phyloP scores from a whole-genome alignment of 2,888 invertebrate genomes.

The Exocentrus adspersus region DNA sequence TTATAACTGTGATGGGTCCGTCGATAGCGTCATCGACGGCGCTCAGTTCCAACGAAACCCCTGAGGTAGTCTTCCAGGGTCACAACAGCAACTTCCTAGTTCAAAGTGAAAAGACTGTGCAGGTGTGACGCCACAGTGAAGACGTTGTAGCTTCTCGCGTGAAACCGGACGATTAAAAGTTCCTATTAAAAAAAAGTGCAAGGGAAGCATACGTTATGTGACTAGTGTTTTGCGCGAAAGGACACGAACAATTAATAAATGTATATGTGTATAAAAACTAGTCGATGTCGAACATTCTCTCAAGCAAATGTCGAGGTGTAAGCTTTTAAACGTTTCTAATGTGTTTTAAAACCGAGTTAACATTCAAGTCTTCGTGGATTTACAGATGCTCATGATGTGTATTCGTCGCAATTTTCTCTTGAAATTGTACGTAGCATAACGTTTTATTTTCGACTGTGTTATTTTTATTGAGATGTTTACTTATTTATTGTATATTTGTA shows the following conservation, averaged over 20 bases:
- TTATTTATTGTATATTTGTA: slow-evolving; percentile 43
- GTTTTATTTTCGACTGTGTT: slow-evolving; percentile 53
- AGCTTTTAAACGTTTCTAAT: slow-evolving; percentile 25
- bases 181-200: slow-evolving; percentile 61
- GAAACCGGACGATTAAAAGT: slow-evolving; percentile 63
- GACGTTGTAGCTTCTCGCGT: slow-evolving; percentile 68
- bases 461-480: slow-evolving; percentile 49
- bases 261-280: slow-evolving; percentile 57
- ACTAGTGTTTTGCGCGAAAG: slow-evolving; percentile 37
- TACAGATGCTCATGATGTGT: slow-evolving; percentile 28
- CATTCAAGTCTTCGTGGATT: slow-evolving; percentile 20
- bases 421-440: slow-evolving; percentile 31
- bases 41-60: slow-evolving; percentile 49
- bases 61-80: slow-evolving; percentile 59
- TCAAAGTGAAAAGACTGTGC: slow-evolving; percentile 63
- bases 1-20: slow-evolving; percentile 66
- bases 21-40: slow-evolving; percentile 56
- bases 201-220: slow-evolving; percentile 38
- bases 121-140: slow-evolving; percentile 74
- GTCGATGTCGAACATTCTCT: slow-evolving; percentile 47
- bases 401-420: slow-evolving; percentile 26
- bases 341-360: slow-evolving; percentile 20
- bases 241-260: slow-evolving; percentile 28
- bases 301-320: slow-evolving; percentile 26
- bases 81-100: slow-evolving; percentile 51